Evolutionary conservation across 2,797 vertebrate species (phyloP).

Genomic region (Danio choprae): DNA sequence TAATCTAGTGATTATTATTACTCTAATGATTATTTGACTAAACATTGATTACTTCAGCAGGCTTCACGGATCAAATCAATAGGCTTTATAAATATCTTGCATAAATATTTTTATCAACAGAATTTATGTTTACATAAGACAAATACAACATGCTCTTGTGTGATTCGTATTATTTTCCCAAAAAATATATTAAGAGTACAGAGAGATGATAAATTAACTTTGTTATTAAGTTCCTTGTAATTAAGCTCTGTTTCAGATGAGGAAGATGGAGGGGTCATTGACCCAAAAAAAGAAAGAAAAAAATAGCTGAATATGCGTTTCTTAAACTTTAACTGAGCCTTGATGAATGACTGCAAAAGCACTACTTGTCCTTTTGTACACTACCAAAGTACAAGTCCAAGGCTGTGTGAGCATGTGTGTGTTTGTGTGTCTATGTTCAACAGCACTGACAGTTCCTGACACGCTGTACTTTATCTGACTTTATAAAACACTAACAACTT

Average conservation of each 20-base stretch:
- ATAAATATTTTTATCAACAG: too few relatives aligned
- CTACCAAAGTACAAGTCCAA: slow-evolving; percentile 71
- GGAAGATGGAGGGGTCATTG: slow-evolving; percentile 9
- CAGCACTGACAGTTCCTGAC: slow-evolving; percentile 23
- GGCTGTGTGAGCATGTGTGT: slow-evolving; percentile 52
- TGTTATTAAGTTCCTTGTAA: too few relatives aligned
- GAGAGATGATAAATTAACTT: not conserved
- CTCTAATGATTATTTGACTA: too few relatives aligned
- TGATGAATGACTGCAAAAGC: slow-evolving; percentile 48
- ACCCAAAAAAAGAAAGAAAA: not conserved
- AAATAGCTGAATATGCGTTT: not conserved
- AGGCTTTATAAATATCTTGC: too few relatives aligned
- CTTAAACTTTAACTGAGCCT: not conserved
- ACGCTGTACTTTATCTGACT: not conserved
- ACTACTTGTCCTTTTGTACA: slow-evolving; percentile 55
- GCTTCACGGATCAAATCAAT: too few relatives aligned
- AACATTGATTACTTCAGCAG: too few relatives aligned
- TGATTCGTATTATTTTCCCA: not conserved
- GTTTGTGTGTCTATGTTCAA: slow-evolving; percentile 47
- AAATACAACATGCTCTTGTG: too few relatives aligned
- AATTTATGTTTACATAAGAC: too few relatives aligned
- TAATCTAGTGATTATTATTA: too few relatives aligned
- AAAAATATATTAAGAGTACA: not conserved
- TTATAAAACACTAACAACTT: too few relatives aligned
- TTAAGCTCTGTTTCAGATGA: not conserved